Conservation (phyloP, 2,888 invertebrate genomes). For the Aphodius sticticus region DNA sequence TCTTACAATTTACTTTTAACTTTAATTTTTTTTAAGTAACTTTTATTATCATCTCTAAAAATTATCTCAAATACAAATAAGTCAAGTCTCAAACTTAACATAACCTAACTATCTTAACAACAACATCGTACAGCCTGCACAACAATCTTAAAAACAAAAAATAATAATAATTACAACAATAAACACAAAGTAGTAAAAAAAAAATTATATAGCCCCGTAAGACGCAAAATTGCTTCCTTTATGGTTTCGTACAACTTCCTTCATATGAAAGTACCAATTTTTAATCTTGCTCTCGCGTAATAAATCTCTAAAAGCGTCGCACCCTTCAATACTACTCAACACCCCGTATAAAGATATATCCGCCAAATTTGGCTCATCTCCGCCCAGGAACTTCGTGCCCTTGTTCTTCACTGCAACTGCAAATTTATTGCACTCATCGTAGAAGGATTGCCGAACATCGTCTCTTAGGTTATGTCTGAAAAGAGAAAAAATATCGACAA, state of each 20-base stretch:
- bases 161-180: neutral
- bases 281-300: constrained; percentile 76
- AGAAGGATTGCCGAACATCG: constrained; percentile 89
- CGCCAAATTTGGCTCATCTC: constrained; percentile 85
- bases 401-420: constrained; percentile 72
- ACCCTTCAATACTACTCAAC: constrained; percentile 92
- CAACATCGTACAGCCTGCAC: neutral
- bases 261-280: constrained; percentile 81
- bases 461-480: constrained; percentile 82
- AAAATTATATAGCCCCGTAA: constrained; percentile 17
- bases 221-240: constrained; percentile 61
- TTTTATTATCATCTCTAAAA: too few species aligned
- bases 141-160: neutral
- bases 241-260: constrained; percentile 67
- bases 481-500: constrained; percentile 37
- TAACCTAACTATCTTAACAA: neutral
- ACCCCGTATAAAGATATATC: constrained; percentile 93
- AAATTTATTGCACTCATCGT: constrained; percentile 89
- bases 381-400: constrained; percentile 84
- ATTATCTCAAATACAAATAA: too few species aligned
- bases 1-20: too few species aligned
- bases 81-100: too few species aligned
- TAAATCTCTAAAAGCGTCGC: constrained; percentile 86
- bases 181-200: constrained; percentile 6
- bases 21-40: too few species aligned